Base-by-base conservation (phyloP, 1,140 invertebrate genomes). In the Neoseiulus cucumeris region DNA sequence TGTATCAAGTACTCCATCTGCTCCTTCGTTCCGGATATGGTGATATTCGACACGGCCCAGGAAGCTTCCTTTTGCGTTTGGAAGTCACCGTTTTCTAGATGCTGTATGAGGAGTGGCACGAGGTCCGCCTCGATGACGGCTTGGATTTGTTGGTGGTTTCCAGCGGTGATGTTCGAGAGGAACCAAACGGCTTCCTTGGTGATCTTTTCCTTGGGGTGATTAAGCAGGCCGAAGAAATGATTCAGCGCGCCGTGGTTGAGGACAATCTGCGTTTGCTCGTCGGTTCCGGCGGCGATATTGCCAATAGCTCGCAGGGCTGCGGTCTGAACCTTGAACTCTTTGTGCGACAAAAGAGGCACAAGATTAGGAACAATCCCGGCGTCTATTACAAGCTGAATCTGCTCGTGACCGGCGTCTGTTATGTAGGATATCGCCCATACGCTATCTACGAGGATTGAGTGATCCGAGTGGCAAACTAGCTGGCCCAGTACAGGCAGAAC, bases 361-460 rank as follows among this genome's bases (percentile, higher is more conserved):
- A 98, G 79, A 75, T 86, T 87, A 30, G 91, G 89, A 55, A 98
- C 91, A 45, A 96, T 88, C 47, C 87, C 87, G 69, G 88, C 91
- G 71, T 98, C 93, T 69, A 98, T 94, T 0, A 98, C 93, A 85
- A 97, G 87, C 71, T 77, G 93, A 72, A 99, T 98, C 78, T 98
- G 93, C 68, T 95, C 90, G 75, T 98, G 98, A 22, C 95, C 95
- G 67, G 90, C 91, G 74, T 98, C 94, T 51, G 95, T 98, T 71
- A 99, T 77, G 79, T 99, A 99, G 72, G 94, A 98, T 68, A 99
- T 82, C 29, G 95, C 94, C 96, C 95, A 99, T 42, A 98, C 91
- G 59, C 95, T 97, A 75, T 99, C 95, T 64, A 98, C 91, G 72
- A 98, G 80, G 73, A 98, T 96, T 87, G 92, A 75, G 68, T 87